Percentiles rank a stretch among this genome's conserved stretches.
Conservation (phyloP, 2,888 invertebrate species). For the Aromia moschata region DNA sequence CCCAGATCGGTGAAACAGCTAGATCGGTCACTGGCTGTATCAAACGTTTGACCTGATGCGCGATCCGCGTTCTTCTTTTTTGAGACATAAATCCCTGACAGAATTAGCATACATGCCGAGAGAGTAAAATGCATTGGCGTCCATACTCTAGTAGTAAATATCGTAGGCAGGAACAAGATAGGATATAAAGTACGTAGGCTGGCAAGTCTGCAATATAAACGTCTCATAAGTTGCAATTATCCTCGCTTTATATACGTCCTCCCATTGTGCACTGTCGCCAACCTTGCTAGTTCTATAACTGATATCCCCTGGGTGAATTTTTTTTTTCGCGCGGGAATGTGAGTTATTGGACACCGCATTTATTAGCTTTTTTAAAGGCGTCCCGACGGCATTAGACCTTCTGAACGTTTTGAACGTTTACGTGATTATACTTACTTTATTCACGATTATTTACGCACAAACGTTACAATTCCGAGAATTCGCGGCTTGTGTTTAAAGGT, state of each 20-base stretch:
- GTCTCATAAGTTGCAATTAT: slow-evolving; percentile 63
- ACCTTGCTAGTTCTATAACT: slow-evolving; percentile 50
- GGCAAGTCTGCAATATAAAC: slow-evolving; percentile 58
- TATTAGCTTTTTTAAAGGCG: slow-evolving; percentile 21
- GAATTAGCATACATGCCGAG: slow-evolving; percentile 26
- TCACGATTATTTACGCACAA: neutral
- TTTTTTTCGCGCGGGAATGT: slow-evolving; percentile 32
- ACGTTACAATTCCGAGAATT: no score
- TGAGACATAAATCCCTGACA: slow-evolving; percentile 1
- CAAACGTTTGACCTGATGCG: slow-evolving; percentile 13
- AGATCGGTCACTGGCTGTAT: no score
- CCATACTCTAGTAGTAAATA: slow-evolving; percentile 48
- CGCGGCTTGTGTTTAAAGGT: no score
- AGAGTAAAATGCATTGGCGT: slow-evolving; percentile 26
- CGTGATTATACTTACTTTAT: slow-evolving; percentile 18
- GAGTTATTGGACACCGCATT: slow-evolving; percentile 30
- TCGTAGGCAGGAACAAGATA: slow-evolving; percentile 56
- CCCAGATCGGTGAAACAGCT: no score
- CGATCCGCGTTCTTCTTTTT: slow-evolving; percentile 2
- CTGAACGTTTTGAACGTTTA: slow-evolving; percentile 1
- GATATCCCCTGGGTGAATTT: slow-evolving; percentile 39
- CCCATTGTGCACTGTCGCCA: slow-evolving; percentile 58
- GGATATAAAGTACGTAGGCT: slow-evolving; percentile 57
- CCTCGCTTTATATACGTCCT: slow-evolving; percentile 60
- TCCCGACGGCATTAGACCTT: slow-evolving; percentile 5